Evolutionary conservation across 2,113 vertebrate species (phyloP), one percentile per base, ranked within the genome.

Genomic region (Phylloscopus trochilus): DNA sequence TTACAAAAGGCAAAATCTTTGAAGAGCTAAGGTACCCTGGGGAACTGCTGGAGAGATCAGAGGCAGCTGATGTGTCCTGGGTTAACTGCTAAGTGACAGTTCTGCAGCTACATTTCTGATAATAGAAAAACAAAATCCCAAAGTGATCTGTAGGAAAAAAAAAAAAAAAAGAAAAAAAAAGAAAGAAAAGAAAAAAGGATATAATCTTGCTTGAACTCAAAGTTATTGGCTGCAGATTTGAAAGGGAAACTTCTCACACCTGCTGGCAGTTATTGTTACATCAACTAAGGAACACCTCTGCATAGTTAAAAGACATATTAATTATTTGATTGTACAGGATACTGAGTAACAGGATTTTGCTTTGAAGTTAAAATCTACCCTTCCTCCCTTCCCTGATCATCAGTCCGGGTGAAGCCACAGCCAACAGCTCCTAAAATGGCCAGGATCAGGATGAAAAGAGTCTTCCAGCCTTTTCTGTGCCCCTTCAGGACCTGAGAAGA

Each of bases 131-230:
- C 17, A 56, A 81, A 72, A 19, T 39, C 13, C 8, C 43, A 33
- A 35, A 53, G 31, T 17, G 35, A 52, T 31, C 5, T 56, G 33
- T 16, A 17, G 13, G 15, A 0, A 0, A 4, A 6, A 39, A 39
- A 39, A 39, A 39, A 10, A 39, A 39, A 39, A 39, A 39, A 39
- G 37, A 39, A 39, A 39, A 35, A 21, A 5, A 52, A 12, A 4
- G 9, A 15, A 11, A 26, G 8, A 35, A 21, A 5, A 33, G 3
- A 37, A 73, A 41, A 58, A 43, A n/a, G 9, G 26, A 37, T 27
- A 8, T 37, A 60, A 37, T 60, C 8, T 28, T 66, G 39, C 46
- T 60, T 66, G 51, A 80, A 66, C 20, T 68, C n/a, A 35, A 63
- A 69, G 24, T 51, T 66, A 28, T 10, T 0, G 0, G 5, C 13